Evolutionary conservation across 2,797 vertebrate genomes (phyloP).

Genomic region (Labroides dimidiatus): DNA sequence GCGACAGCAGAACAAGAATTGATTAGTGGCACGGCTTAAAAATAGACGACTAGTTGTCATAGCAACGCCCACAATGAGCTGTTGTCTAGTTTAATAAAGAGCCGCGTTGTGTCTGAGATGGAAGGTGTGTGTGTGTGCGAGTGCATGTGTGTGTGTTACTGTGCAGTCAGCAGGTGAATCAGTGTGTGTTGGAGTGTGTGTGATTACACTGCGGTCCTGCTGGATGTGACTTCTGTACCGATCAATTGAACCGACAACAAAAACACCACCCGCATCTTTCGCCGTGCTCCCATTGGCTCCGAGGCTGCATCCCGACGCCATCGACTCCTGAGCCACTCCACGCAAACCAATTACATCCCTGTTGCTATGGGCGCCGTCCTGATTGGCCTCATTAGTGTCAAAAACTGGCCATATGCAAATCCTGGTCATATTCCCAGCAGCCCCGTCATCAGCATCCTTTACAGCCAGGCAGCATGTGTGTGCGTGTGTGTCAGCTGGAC

Average conservation of each 20-base stretch:
- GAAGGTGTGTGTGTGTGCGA: slow-evolving; percentile 51
- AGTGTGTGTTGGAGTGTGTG: slow-evolving; percentile 44
- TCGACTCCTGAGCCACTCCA: slow-evolving; percentile 55
- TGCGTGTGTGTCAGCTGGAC: slow-evolving; percentile 58
- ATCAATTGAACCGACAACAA: slow-evolving; percentile 43
- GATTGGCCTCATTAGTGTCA: slow-evolving; percentile 83
- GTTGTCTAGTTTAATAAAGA: slow-evolving; percentile 88
- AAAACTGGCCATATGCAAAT: slow-evolving; percentile 76
- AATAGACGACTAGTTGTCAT: slow-evolving; percentile 88
- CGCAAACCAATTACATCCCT: slow-evolving; percentile 76
- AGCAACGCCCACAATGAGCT: slow-evolving; percentile 87
- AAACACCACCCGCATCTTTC: slow-evolving; percentile 39
- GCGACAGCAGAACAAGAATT: slow-evolving; percentile 87
- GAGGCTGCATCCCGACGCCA: slow-evolving; percentile 66
- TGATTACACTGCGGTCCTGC: slow-evolving; percentile 31
- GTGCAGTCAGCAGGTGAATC: slow-evolving; percentile 43
- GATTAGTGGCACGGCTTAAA: slow-evolving; percentile 88
- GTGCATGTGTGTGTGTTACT: slow-evolving; percentile 1
- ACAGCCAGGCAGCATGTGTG: slow-evolving; percentile 23
- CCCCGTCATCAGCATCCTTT: slow-evolving; percentile 59
- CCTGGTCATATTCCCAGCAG: slow-evolving; percentile 72
- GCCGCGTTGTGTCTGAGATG: slow-evolving; percentile 70
- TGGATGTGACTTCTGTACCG: slow-evolving; percentile 24
- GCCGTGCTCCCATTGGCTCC: slow-evolving; percentile 58
- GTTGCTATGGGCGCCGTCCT: slow-evolving; percentile 80